Evolutionary conservation across 1,140 invertebrate species (phyloP).

Genomic region (Rhyzopertha dominica): DNA sequence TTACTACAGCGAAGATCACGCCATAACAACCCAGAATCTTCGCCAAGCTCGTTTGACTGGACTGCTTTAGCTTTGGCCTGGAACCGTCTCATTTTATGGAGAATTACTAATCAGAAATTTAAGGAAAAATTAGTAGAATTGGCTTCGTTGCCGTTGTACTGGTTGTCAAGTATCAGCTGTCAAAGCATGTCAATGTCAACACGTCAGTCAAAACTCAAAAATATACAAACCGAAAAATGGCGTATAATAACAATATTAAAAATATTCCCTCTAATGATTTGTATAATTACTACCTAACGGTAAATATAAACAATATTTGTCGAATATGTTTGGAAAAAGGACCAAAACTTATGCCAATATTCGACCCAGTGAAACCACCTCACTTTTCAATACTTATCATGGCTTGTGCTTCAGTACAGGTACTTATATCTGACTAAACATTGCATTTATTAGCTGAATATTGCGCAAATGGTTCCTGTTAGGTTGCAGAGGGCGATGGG

Average conservation of each 20-base stretch:
- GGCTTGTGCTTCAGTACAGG: constrained; percentile 58
- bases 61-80: too few relatives aligned
- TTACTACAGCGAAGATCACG: too few relatives aligned
- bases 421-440: constrained; percentile 35
- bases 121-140: too few relatives aligned
- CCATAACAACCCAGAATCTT: too few relatives aligned
- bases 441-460: constrained; percentile 6
- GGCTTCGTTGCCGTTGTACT: too few relatives aligned
- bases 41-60: too few relatives aligned
- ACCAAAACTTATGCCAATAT: constrained; percentile 57
- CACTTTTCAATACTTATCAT: constrained; percentile 56
- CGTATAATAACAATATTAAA: constrained; percentile 27
- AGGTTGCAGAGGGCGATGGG: constrained; percentile 60
- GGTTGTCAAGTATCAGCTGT: too few relatives aligned
- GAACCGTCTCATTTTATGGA: too few relatives aligned
- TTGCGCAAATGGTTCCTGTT: constrained; percentile 25
- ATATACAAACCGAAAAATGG: too few relatives aligned
- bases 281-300: constrained; percentile 41
- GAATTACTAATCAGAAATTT: too few relatives aligned
- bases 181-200: too few relatives aligned
- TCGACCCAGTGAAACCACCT: constrained; percentile 52
- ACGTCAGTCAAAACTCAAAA: too few relatives aligned
- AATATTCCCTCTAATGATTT: constrained; percentile 31
- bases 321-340: constrained; percentile 60
- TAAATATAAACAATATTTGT: constrained; percentile 52